A percentile compares a stretch with the other conserved stretches of the same genome.
Evolutionary conservation across 2,888 invertebrate genomes (phyloP).

Genomic region (Cetonia aurata): DNA sequence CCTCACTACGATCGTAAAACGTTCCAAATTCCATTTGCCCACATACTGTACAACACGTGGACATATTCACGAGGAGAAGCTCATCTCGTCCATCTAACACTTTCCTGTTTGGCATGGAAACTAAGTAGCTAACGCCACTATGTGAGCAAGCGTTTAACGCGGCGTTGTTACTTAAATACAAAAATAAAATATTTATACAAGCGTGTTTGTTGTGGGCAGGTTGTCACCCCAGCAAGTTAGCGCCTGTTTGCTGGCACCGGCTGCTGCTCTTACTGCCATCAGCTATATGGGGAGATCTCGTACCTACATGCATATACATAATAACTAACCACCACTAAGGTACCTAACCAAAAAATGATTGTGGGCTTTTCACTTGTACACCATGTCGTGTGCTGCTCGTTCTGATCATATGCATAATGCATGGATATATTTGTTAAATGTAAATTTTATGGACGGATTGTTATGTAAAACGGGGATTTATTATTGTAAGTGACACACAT

Average conservation of each 20-base stretch:
- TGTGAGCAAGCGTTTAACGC: slow-evolving; percentile 29
- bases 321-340: slow-evolving; percentile 21
- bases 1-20: slow-evolving; percentile 17
- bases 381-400: slow-evolving; percentile 35
- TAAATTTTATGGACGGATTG: slow-evolving; percentile 41
- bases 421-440: slow-evolving; percentile 41
- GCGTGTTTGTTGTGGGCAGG: slow-evolving; percentile 39
- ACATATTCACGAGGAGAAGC: slow-evolving; percentile 6
- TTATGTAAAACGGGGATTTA: slow-evolving; percentile 33
- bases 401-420: slow-evolving; percentile 40
- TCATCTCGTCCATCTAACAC: slow-evolving; percentile 19
- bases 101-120: slow-evolving; percentile 31
- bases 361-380: slow-evolving; percentile 25
- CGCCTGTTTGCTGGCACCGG: slow-evolving; percentile 40
- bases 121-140: slow-evolving; percentile 40
- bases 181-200: slow-evolving; percentile 41
- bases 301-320: background rate
- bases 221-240: slow-evolving; percentile 40
- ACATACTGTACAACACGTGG: slow-evolving; percentile 17
- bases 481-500: slow-evolving; percentile 37
- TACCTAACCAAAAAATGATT: slow-evolving; percentile 33
- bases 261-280: slow-evolving; percentile 23
- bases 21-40: slow-evolving; percentile 26
- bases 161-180: slow-evolving; percentile 39
- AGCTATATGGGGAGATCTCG: slow-evolving; percentile 12